Conservation (phyloP, 37 sponge, comb jelly and placozoan species). For the Diacarnus erythraeanus region DNA sequence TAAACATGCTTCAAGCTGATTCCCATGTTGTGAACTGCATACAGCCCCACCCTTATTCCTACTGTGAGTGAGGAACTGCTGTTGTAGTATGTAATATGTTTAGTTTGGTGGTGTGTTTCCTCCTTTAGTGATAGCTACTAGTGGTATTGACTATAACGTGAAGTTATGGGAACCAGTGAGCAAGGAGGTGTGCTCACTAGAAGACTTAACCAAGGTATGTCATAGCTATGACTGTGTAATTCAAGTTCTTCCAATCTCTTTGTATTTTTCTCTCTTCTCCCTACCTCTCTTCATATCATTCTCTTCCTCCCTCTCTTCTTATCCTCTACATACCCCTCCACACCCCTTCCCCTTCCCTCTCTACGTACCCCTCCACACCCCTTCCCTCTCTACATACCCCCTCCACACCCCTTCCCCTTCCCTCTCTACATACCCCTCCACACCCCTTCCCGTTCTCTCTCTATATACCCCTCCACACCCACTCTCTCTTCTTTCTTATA, state of each 20-base stretch:
- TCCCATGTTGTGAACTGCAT: conserved; percentile 92
- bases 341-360: too few relatives aligned
- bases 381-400: too few relatives aligned
- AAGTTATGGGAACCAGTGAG: conserved; percentile 85
- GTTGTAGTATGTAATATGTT: too few relatives aligned
- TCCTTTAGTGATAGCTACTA: conserved; percentile 72
- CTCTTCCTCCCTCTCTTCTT: too few relatives aligned
- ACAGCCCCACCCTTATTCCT: conserved; percentile 89
- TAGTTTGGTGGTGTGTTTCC: not conserved
- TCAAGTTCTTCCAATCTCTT: not conserved
- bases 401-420: too few relatives aligned
- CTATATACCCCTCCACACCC: not conserved
- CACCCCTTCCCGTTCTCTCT: too few relatives aligned
- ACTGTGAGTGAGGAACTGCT: conserved; percentile 29
- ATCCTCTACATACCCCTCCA: too few relatives aligned
- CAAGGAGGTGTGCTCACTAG: conserved; percentile 22
- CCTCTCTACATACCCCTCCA: too few relatives aligned
- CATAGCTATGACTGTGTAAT: too few relatives aligned
- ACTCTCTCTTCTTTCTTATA: not conserved
- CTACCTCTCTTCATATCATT: too few relatives aligned
- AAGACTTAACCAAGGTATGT: conserved; percentile 49
- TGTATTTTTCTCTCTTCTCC: too few relatives aligned
- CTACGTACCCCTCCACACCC: too few relatives aligned
- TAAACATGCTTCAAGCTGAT: conserved; percentile 76
- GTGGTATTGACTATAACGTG: conserved; percentile 88